phyloP scores from a whole-genome alignment of 2,113 vertebrate species.

The Malurus alboscapulatus region DNA sequence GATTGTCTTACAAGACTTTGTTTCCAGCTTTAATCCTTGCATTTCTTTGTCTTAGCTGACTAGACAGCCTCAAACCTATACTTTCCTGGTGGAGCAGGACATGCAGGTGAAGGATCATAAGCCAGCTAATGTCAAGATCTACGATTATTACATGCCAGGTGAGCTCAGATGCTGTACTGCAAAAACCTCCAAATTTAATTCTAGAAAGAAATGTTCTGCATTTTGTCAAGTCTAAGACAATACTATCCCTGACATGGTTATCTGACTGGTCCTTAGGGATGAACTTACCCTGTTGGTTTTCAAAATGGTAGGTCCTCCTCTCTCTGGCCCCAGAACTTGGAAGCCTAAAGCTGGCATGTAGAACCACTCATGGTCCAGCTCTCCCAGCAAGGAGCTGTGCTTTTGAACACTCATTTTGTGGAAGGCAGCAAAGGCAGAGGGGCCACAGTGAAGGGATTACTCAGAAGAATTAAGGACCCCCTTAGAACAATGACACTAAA shows the following conservation, averaged over 20 bases:
- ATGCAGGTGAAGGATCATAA: slow-evolving; percentile 72
- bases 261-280: background rate
- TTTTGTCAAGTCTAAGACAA: background rate
- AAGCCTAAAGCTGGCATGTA: background rate
- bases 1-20: background rate
- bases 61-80: slow-evolving; percentile 35
- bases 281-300: background rate
- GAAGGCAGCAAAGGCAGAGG: background rate
- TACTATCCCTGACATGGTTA: background rate
- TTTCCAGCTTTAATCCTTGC: background rate
- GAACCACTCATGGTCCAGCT: background rate
- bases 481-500: background rate
- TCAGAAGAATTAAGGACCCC: background rate
- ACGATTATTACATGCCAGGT: slow-evolving; percentile 86
- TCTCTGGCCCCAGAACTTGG: background rate
- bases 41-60: slow-evolving; percentile 41
- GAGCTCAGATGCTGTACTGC: background rate
- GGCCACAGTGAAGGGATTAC: background rate
- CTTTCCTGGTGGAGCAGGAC: slow-evolving; percentile 53
- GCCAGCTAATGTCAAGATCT: slow-evolving; percentile 79
- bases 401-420: background rate
- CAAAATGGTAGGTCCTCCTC: background rate
- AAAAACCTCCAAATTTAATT: background rate
- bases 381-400: background rate
- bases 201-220: background rate